Percentiles rank a stretch among this genome's conserved stretches.
Evolutionary conservation across 2,888 invertebrate genomes (phyloP).

Genomic region (Vesta saturnalis): DNA sequence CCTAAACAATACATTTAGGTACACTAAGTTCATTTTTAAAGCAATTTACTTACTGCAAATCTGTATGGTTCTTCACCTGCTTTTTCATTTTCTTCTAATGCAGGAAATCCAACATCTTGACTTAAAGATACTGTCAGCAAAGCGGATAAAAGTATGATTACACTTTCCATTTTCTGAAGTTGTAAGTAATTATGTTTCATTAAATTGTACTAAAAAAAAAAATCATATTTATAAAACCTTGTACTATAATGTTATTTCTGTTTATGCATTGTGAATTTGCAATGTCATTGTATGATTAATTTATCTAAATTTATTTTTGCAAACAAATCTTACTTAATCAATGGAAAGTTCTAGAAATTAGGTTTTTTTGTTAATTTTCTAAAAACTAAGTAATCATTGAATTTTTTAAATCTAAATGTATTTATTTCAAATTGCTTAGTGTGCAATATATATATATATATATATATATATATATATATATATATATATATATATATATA

Average conservation of each 20-base stretch:
- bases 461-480: too few relatives aligned
- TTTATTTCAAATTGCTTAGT: too few relatives aligned
- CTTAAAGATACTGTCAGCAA: conserved; percentile 6
- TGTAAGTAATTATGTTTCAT: too few relatives aligned
- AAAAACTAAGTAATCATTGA: too few relatives aligned
- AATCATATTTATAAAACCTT: too few relatives aligned
- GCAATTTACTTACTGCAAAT: conserved; percentile 18
- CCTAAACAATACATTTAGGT: conserved; percentile 6
- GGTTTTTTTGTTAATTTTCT: too few relatives aligned
- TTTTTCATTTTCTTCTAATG: conserved; percentile 7
- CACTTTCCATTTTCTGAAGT: neutral
- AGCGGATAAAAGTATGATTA: neutral
- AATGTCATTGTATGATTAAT: neutral
- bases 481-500: too few relatives aligned
- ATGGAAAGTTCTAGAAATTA: too few relatives aligned
- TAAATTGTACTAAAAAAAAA: too few relatives aligned
- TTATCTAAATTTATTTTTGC: neutral
- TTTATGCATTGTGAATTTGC: neutral
- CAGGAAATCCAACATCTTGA: conserved; percentile 27
- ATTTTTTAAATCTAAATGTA: too few relatives aligned
- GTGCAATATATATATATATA: too few relatives aligned
- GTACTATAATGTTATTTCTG: neutral
- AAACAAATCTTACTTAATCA: neutral
- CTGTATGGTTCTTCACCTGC: conserved; percentile 19
- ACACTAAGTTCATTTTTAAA: neutral